These are phyloP conservation scores for Acanthaster planci DNA, from an alignment of 35 echinoderm and acorn worm genomes.

Conservation along the genomic window DNA sequence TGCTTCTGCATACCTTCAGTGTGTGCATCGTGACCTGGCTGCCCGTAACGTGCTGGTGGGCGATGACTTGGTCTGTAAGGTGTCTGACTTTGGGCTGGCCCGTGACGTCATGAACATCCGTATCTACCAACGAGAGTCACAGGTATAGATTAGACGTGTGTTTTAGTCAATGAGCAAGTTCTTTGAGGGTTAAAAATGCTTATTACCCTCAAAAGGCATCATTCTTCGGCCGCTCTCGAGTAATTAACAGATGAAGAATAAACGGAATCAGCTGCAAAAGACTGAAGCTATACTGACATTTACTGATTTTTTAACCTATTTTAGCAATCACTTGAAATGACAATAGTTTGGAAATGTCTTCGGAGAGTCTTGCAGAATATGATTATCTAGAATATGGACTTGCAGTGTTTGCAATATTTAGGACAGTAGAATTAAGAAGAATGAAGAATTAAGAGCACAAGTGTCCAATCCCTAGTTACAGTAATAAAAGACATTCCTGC, in stretches of 20 bases:
- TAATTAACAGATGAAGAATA: too few species aligned
- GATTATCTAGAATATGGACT: not conserved
- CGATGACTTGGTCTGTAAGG: not conserved
- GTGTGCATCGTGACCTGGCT: conserved; percentile 12
- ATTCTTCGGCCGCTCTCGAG: too few species aligned
- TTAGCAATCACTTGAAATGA: too few species aligned
- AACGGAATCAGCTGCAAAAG: too few species aligned
- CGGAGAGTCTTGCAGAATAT: not conserved
- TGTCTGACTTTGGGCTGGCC: conserved; percentile 16
- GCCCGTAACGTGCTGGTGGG: conserved; percentile 17
- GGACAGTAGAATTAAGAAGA: not conserved
- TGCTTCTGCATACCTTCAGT: not conserved
- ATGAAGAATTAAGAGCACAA: not conserved
- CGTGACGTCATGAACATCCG: conserved; percentile 28
- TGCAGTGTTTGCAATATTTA: not conserved
- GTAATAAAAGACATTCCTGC: too few species aligned
- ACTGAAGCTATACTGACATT: too few species aligned
- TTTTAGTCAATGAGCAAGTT: not conserved
- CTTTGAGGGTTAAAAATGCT: too few species aligned
- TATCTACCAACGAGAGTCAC: not conserved
- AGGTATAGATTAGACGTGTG: not conserved
- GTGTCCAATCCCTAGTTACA: too few species aligned
- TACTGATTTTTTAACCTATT: too few species aligned
- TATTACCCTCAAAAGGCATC: too few species aligned
- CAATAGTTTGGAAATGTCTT: not conserved